Evolutionary conservation across 2,797 vertebrate genomes (phyloP), one percentile per base, ranked within the genome.

Genomic region (Adrianichthys oophorus): DNA sequence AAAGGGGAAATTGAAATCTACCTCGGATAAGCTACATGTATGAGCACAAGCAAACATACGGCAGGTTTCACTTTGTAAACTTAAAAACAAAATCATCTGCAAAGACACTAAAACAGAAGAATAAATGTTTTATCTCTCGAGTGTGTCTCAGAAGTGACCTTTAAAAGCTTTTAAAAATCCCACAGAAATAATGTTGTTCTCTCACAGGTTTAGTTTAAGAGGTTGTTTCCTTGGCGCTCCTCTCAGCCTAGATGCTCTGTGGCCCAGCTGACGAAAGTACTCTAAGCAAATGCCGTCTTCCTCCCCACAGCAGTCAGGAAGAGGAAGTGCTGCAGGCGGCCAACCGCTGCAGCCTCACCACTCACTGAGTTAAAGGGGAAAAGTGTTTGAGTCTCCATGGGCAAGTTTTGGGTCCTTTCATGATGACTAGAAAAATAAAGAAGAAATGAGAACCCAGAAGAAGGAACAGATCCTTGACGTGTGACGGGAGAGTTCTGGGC

Each of bases 251-350:
- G 57, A 17, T 21, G 54, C 50, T 64, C 55, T 45, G 44, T 59
- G 59, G 52, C 69, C 82, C 52, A 66, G 37, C 23, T 48, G 42
- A 74, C 52, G n/a, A 68, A 65, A 32, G 29, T 12, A 24, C 54
- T 62, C 72, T 42, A 44, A 84, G 56, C 59, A 65, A 62, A 43
- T 7, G 41, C 72, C 42, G 50, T 47, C 66, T 61, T 63, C 65
- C 57, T 83, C 57, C 43, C 59, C 48, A 44, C 76, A 64, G 68
- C 57, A 73, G 76, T 41, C 70, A 83, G 70, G 72, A 83, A 78
- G 76, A 84, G 83, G 86, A 87, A 90, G 80, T 82, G 59, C 29
- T 52, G 64, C 68, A 73, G 68, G 56, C 76, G 70, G 69, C 70
- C 70, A 73, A 64, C 70, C 14, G 21, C 71, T 72, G 51, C 41